Evolutionary conservation across 2,797 vertebrate species (phyloP), one percentile per base, ranked within the genome.

Genomic region (Centroberyx gerrardi): DNA sequence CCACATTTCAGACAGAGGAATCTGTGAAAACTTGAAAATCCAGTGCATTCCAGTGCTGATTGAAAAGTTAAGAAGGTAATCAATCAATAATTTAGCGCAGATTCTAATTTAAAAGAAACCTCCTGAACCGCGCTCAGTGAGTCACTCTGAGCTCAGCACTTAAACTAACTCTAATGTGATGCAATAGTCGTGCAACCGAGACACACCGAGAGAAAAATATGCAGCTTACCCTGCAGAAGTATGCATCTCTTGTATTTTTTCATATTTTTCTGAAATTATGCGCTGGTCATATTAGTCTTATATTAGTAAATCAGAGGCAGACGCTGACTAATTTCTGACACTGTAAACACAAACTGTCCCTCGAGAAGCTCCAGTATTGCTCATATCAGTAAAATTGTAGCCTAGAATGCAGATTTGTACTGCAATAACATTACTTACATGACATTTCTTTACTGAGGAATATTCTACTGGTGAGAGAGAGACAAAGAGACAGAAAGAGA

Each of bases 71-170:
- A 70, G 15, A 52, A 46, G 27, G 31, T 71, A 80, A 81, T 84
- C 56, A 85, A 81, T 74, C 40, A 51, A 62, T 75, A n/a, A 87
- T 86, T 84, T 78, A 40, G 59, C 79, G 38, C 44, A 48, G 55
- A 83, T 84, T 63, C 56, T 58, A 52, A 82, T 80, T 88, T 68
- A 18, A 38, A 74, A 80, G 56, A 29, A 56, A 72, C 58, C 61
- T 55, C 49, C 77, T 62, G 84, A 70, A 74, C 59, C 46, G 27
- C 0, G 49, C 71, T 46, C 9, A 5, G 14, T 72, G 82, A 88
- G 67, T 89, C 87, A 87, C 64, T 59, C 69, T 86, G 83, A 90
- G 72, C 74, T 88, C 81, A 90, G 76, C 84, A 62, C 63, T 72
- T 62, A n/a, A 73, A 68, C 58, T 46, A 54, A 63, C 52, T 66